Percentiles rank a stretch among this genome's conserved stretches.
Conservation (phyloP, 2,888 invertebrate genomes). For the Alloplasta piceator region DNA sequence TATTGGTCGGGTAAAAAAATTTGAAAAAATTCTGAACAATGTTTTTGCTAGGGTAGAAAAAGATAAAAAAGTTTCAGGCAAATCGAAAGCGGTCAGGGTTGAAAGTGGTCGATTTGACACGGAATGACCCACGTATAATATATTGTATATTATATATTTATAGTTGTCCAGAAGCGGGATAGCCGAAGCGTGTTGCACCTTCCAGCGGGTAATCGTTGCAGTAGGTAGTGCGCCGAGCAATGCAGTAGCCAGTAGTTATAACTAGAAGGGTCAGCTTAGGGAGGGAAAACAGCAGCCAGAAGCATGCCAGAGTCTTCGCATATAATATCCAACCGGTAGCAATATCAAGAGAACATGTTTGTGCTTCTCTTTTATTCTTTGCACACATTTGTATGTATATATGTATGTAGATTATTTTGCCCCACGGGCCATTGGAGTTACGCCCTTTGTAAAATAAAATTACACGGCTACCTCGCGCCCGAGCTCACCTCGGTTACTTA, state of each 20-base stretch:
- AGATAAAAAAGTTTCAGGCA: too few relatives aligned
- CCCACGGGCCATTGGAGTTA: constrained; percentile 67
- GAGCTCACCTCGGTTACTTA: constrained; percentile 55
- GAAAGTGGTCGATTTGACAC: too few relatives aligned
- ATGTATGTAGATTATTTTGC: constrained; percentile 49
- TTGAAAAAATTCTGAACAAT: too few relatives aligned
- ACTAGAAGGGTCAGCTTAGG: constrained; percentile 32
- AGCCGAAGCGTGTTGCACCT: constrained; percentile 35
- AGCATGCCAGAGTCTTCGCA: constrained; percentile 26
- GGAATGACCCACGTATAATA: too few relatives aligned
- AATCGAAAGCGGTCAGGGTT: too few relatives aligned
- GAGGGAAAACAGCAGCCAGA: constrained; percentile 33
- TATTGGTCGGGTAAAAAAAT: too few relatives aligned
- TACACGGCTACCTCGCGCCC: constrained; percentile 71
- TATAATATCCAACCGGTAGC: constrained; percentile 54
- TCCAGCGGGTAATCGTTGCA: constrained; percentile 60
- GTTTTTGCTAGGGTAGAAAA: too few relatives aligned
- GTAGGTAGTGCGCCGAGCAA: constrained; percentile 56
- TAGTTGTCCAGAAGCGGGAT: constrained; percentile 26
- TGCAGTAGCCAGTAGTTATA: constrained; percentile 62
- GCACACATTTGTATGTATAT: constrained; percentile 4
- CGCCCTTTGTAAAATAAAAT: constrained; percentile 73
- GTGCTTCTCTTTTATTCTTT: constrained; percentile 32
- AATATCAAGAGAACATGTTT: constrained; percentile 57
- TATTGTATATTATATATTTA: neutral